phyloP scores from a whole-genome alignment of 2,888 invertebrate species.

The Syrphus vitripennis region DNA sequence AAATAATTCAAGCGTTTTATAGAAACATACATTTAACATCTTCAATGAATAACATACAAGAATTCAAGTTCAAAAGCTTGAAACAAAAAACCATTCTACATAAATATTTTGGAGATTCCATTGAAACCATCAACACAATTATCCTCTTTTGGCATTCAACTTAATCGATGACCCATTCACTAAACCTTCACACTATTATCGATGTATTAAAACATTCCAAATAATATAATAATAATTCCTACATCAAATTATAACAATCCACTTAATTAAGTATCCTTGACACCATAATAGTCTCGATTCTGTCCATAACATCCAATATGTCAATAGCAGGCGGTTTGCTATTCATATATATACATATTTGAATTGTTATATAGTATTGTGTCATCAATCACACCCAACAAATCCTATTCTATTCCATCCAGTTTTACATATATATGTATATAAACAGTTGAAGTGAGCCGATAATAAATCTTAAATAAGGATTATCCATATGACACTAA shows the following conservation, averaged over 20 bases:
- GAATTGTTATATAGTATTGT: not conserved
- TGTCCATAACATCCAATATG: not conserved
- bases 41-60: too few relatives aligned
- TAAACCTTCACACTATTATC: not conserved
- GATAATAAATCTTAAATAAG: slow-evolving; percentile 59
- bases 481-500: slow-evolving; percentile 32
- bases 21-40: too few relatives aligned
- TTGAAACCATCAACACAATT: not conserved
- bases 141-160: not conserved
- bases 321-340: not conserved
- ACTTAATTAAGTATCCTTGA: slow-evolving; percentile 11
- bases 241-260: not conserved
- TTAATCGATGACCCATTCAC: not conserved
- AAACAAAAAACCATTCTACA: too few relatives aligned
- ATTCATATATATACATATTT: too few relatives aligned
- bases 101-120: too few relatives aligned
- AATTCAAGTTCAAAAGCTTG: too few relatives aligned
- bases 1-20: too few relatives aligned
- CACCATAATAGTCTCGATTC: not conserved
- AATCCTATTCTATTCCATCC: not conserved
- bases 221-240: not conserved
- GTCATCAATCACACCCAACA: not conserved
- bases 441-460: not conserved
- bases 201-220: not conserved
- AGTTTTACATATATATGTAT: not conserved